These are phyloP conservation scores for Dufourea novaeangliae DNA, from an alignment of 1,140 invertebrate genomes.

Conservation along the genomic window DNA sequence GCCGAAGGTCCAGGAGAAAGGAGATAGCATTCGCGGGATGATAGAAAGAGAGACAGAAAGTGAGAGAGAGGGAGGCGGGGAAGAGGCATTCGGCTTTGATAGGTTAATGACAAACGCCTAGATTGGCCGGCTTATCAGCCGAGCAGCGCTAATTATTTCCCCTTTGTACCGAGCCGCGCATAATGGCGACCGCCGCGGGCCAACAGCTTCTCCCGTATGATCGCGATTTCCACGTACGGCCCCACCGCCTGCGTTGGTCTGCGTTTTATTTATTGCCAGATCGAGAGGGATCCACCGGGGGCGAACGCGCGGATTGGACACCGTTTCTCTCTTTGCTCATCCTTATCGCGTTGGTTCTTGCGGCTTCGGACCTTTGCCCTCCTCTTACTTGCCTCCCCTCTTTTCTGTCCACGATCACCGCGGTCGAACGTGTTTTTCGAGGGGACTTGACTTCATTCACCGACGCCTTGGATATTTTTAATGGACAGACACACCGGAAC, in stretches of 20 bases:
- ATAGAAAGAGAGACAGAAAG: conserved; percentile 38
- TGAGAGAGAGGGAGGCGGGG: conserved; percentile 19
- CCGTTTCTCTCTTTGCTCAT: conserved; percentile 32
- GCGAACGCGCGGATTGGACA: conserved; percentile 38
- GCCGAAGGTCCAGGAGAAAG: conserved; percentile 53
- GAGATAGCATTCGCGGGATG: conserved; percentile 35
- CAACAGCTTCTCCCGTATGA: conserved; percentile 27
- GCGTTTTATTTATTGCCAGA: conserved; percentile 55
- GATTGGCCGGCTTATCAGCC: conserved; percentile 78
- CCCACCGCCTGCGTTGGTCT: conserved; percentile 11
- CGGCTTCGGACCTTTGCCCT: conserved; percentile 42
- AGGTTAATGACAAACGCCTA: conserved; percentile 81
- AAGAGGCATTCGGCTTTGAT: conserved; percentile 76
- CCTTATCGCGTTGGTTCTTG: conserved; percentile 45
- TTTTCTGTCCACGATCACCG: conserved; percentile 4
- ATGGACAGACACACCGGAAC: too few relatives aligned
- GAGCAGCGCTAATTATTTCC: conserved; percentile 80
- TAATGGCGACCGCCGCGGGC: conserved; percentile 66
- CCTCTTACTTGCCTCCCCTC: background rate
- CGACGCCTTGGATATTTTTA: too few relatives aligned
- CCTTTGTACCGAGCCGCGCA: conserved; percentile 75
- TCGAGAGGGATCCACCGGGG: conserved; percentile 8
- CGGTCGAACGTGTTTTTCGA: background rate
- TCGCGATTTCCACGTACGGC: conserved; percentile 53
- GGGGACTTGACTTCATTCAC: background rate